phyloP scores from a whole-genome alignment of 2,888 invertebrate species.

The Megalurothrips usitatus region DNA sequence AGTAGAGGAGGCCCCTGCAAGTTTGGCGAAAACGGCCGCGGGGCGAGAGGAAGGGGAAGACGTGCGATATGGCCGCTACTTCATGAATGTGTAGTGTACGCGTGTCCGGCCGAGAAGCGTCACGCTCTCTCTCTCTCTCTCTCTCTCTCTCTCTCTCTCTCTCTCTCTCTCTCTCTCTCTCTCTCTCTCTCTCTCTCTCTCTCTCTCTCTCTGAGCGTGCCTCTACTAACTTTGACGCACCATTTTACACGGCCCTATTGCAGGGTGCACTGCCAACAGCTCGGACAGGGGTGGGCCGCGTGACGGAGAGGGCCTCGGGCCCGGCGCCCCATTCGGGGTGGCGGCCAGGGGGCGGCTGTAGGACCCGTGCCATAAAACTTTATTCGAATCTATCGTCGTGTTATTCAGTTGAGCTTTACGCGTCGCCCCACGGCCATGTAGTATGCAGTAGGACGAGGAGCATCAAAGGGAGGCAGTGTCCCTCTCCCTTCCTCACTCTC shows the following conservation, averaged over 20 bases:
- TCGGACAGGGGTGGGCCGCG: not conserved
- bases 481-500: no score
- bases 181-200: no score
- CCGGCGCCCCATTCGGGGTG: not conserved
- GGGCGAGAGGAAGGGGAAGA: not conserved
- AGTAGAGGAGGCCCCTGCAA: not conserved
- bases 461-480: no score
- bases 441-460: no score
- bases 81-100: not conserved
- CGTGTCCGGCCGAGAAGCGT: not conserved
- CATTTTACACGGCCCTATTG: no score
- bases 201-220: no score
- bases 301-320: not conserved
- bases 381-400: conserved; percentile 11
- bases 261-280: no score
- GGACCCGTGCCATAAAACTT: not conserved
- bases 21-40: not conserved
- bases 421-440: not conserved
- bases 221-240: no score
- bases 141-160: no score
- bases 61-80: not conserved
- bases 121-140: not conserved
- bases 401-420: not conserved
- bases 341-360: not conserved
- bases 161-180: no score